Conservation (phyloP, 2,113 vertebrate species). For the Ptyas mucosa region DNA sequence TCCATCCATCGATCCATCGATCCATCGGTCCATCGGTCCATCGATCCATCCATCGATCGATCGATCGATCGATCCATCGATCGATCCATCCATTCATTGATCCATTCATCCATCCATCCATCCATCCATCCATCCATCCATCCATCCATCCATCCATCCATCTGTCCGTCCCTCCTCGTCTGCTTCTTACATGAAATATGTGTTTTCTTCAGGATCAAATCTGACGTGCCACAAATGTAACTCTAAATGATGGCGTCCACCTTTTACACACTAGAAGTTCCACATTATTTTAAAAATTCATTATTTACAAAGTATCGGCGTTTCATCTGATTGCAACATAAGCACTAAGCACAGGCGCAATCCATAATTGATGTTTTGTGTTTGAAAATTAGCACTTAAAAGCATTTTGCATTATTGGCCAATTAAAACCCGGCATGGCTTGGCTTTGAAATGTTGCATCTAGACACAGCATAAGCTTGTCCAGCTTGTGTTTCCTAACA, state of each 20-base stretch:
- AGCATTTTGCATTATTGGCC: neutral
- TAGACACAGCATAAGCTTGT: neutral
- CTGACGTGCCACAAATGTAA: neutral
- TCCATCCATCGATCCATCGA: too few relatives aligned
- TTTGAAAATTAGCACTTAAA: conserved; percentile 2
- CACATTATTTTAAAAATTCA: conserved; percentile 2
- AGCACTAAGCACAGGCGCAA: conserved; percentile 9
- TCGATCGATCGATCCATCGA: too few relatives aligned
- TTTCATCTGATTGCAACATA: neutral
- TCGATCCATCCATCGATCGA: neutral
- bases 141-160: neutral
- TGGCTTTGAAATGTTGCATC: conserved; percentile 10
- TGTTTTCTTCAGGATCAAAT: conserved; percentile 15
- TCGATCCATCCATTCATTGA: too few relatives aligned
- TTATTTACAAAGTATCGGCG: conserved; percentile 14
- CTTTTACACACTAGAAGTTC: conserved; percentile 14
- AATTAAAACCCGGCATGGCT: neutral
- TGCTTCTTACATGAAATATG: neutral
- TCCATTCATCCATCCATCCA: too few relatives aligned
- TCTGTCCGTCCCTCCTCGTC: neutral
- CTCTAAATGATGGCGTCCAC: neutral
- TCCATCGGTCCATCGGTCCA: neutral
- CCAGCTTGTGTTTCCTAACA: neutral
- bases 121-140: neutral
- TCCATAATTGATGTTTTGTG: conserved; percentile 21